These are phyloP conservation scores for Tachina fera DNA, from an alignment of 2,888 invertebrate species.

Conservation along the genomic window DNA sequence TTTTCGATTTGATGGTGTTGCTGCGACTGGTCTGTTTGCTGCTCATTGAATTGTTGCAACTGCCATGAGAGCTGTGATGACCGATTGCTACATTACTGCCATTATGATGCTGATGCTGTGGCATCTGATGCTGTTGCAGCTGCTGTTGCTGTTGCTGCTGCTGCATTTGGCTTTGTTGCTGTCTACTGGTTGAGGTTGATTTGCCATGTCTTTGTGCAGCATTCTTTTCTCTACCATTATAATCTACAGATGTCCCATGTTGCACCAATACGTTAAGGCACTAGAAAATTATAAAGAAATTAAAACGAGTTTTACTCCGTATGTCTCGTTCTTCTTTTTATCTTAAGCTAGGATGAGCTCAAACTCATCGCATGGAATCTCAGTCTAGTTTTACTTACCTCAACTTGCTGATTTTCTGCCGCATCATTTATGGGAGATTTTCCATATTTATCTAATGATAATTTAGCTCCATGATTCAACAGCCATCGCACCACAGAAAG, in stretches of 20 bases:
- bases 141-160: conserved; percentile 70
- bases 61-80: conserved; percentile 73
- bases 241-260: conserved; percentile 89
- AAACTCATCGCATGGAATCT: conserved; percentile 6
- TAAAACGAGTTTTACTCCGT: conserved; percentile 58
- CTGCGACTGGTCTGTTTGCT: conserved; percentile 82
- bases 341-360: conserved; percentile 12
- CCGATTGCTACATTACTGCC: conserved; percentile 59
- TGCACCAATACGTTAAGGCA: conserved; percentile 92
- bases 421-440: conserved; percentile 96
- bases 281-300: conserved; percentile 82
- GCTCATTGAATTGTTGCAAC: conserved; percentile 79
- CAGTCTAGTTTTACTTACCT: conserved; percentile 84
- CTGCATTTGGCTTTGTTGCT: conserved; percentile 69
- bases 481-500: conserved; percentile 92
- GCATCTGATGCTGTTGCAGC: conserved; percentile 59
- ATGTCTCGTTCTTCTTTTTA: neutral
- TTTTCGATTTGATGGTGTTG: conserved; percentile 83
- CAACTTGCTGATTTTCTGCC: conserved; percentile 94
- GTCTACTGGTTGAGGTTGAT: conserved; percentile 70
- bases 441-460: conserved; percentile 92
- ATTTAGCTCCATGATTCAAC: conserved; percentile 90
- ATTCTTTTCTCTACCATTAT: conserved; percentile 82
- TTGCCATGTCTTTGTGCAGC: conserved; percentile 76
- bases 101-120: conserved; percentile 60